phyloP scores from a whole-genome alignment of 30 jellyfish, hydroid and myxozoan species.

The Phacellophora camtschatica region DNA sequence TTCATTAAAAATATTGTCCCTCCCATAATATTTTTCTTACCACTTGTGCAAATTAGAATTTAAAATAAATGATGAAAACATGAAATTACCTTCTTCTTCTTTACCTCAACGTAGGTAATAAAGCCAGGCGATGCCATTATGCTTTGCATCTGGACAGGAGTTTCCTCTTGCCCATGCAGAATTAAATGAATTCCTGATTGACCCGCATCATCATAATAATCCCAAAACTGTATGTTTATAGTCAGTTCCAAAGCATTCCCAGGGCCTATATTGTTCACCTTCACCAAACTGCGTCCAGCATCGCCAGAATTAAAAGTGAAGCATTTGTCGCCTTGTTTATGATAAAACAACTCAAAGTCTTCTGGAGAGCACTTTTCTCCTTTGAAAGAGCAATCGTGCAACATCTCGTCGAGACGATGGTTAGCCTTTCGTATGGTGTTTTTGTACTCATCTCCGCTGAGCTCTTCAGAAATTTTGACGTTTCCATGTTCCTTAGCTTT shows the following conservation, averaged over 20 bases:
- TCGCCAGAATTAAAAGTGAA: conserved; percentile 83
- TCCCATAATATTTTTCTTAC: no score
- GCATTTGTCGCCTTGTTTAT: conserved; percentile 88
- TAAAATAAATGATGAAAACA: not conserved
- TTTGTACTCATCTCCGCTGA: conserved; percentile 66
- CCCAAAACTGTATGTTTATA: conserved; percentile 83
- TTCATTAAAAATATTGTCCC: no score
- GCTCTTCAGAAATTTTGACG: not conserved
- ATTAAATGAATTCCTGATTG: conserved; percentile 75
- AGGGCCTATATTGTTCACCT: conserved; percentile 65
- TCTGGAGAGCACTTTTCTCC: conserved; percentile 64
- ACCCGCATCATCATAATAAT: conserved; percentile 68
- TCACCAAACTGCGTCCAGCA: conserved; percentile 30
- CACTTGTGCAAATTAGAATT: no score
- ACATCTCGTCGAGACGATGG: conserved; percentile 78
- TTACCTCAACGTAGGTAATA: conserved; percentile 76
- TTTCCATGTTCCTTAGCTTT: no score
- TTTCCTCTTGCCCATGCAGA: conserved; percentile 87
- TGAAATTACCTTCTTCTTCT: conserved; percentile 60
- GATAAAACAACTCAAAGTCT: conserved; percentile 60
- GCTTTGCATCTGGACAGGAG: conserved; percentile 85
- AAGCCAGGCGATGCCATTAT: conserved; percentile 78
- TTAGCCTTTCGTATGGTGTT: conserved; percentile 51
- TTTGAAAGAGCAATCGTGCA: conserved; percentile 64
- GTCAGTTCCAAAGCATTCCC: conserved; percentile 59